phyloP scores from a whole-genome alignment of 2,888 invertebrate species.

The Callyntrura guangdongensis region DNA sequence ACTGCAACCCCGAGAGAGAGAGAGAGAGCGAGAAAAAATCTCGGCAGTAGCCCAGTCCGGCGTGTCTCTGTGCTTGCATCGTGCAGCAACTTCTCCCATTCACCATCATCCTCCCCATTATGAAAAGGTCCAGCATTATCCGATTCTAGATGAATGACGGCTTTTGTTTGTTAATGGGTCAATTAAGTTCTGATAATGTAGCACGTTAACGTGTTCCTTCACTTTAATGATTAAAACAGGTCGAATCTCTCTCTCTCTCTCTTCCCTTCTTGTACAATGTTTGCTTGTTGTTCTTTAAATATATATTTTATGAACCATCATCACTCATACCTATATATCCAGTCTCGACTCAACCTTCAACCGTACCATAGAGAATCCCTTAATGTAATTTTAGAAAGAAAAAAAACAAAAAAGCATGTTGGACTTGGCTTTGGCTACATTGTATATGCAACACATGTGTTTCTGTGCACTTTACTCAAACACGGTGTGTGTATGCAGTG shows the following conservation, averaged over 20 bases:
- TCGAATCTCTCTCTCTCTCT: neutral
- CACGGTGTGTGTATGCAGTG: slow-evolving; percentile 8
- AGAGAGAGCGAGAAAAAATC: too few species aligned
- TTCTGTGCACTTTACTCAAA: slow-evolving; percentile 57
- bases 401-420: slow-evolving; percentile 35
- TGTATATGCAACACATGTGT: slow-evolving; percentile 23
- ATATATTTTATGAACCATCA: slow-evolving; percentile 60
- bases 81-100: neutral
- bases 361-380: slow-evolving; percentile 78
- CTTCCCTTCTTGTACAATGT: slow-evolving; percentile 24
- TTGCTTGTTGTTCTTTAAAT: slow-evolving; percentile 50
- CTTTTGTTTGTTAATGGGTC: slow-evolving; percentile 70
- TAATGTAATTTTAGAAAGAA: slow-evolving; percentile 77
- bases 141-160: slow-evolving; percentile 44
- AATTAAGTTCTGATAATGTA: slow-evolving; percentile 69
- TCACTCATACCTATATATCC: slow-evolving; percentile 46
- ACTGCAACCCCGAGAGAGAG: slow-evolving; percentile 37
- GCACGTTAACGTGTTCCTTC: slow-evolving; percentile 64
- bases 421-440: too few species aligned
- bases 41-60: slow-evolving; percentile 19
- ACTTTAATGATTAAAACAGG: slow-evolving; percentile 64
- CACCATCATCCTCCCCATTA: slow-evolving; percentile 25
- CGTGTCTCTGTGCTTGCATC: neutral
- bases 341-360: slow-evolving; percentile 49
- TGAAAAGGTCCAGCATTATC: slow-evolving; percentile 70